A percentile compares a stretch with the other conserved stretches of the same genome.
Conservation (phyloP, 2,888 invertebrate species). For the Thecocarcelia acutangulata region DNA sequence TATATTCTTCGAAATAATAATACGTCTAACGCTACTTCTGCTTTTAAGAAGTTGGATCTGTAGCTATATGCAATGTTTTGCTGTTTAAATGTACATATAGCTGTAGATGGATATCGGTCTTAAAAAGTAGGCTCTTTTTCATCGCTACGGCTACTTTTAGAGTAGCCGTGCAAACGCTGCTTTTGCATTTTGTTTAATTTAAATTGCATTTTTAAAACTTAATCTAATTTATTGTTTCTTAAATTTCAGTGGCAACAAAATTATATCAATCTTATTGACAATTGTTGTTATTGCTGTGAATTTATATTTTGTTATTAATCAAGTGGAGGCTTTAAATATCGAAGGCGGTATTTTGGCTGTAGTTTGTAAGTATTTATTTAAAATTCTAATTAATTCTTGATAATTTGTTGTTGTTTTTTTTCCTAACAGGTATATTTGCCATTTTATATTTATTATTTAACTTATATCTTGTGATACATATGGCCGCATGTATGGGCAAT, state of each 20-base stretch:
- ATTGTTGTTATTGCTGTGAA: conserved; percentile 89
- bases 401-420: conserved; percentile 16
- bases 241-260: conserved; percentile 85
- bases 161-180: too few species aligned
- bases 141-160: too few species aligned
- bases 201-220: not conserved
- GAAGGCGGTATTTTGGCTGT: conserved; percentile 81
- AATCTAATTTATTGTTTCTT: conserved; percentile 4
- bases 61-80: too few species aligned
- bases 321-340: conserved; percentile 82
- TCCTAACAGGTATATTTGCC: conserved; percentile 82
- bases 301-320: conserved; percentile 88
- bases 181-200: not conserved
- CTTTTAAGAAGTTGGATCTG: too few species aligned
- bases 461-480: conserved; percentile 88
- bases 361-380: conserved; percentile 77
- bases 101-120: too few species aligned
- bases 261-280: conserved; percentile 86
- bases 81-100: too few species aligned
- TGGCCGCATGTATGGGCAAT: conserved; percentile 86
- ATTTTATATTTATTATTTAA: conserved; percentile 88
- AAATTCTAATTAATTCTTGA: not conserved
- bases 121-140: too few species aligned
- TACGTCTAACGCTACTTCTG: too few species aligned
- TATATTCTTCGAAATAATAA: too few species aligned